Evolutionary conservation across 1,140 invertebrate species (phyloP), one percentile per base, ranked within the genome.

Genomic region (Dysdera silvatica): DNA sequence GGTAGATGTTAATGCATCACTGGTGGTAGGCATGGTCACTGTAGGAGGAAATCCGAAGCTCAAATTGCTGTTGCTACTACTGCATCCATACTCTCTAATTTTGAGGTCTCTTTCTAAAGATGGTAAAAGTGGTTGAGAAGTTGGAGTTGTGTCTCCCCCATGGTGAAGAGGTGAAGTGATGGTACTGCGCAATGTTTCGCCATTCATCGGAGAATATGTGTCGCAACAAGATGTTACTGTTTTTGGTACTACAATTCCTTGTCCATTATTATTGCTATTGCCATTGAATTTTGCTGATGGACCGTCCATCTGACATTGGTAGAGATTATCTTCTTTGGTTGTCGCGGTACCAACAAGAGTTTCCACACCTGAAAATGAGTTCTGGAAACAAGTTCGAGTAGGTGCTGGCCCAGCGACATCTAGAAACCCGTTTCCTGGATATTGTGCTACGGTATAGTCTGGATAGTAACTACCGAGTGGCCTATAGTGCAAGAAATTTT

Each of bases 401-500:
- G 66, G 35, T 6, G 52, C 53, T 10, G 52, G 14, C 6, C 55
- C 47, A n/a, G 45, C 28, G 56, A 84, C 82, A 67, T 85, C 84
- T 16, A 88, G 76, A 75, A 89, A 89, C n/a, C 87, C 86, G 71
- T 89, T 89, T 12, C 29, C 85, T 80, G 70, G 54, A 61, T 87
- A 87, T 8, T 83, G 80, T 4, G 67, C 54, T 10, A 52, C 63
- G 1, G 63, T 31, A 23, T 89, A 85, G 60, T 72, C 68, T 0
- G 85, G 82, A 68, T 89, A 89, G 70, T 88, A 88, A 2, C 83
- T 82, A 20, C 84, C 82, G 2, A 87, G 72, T 0, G 88, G 86
- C 40, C 89, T 82, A 73, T 91, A 69, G n/a, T 67, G 86, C 75
- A 92, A 89, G 59, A 91, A 79, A 71, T 91, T 91, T 68, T 91